Evolutionary conservation across 2,797 vertebrate species (phyloP).

Genomic region (Melanotaenia parkinsoni): DNA sequence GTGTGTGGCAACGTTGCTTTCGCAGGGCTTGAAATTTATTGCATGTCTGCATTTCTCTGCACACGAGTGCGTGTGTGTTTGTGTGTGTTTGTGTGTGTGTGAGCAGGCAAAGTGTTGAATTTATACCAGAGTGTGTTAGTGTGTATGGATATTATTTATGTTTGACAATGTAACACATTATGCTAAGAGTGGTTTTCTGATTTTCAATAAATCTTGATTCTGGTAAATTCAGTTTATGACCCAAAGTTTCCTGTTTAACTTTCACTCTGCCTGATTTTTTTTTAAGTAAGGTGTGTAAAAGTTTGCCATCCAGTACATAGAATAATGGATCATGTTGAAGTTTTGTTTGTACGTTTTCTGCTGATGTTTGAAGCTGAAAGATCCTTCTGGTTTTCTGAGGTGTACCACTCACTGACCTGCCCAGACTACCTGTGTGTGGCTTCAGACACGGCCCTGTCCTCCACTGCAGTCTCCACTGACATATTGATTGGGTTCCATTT

Average conservation of each 20-base stretch:
- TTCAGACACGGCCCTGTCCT: slow-evolving; percentile 70
- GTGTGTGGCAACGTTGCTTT: slow-evolving; percentile 53
- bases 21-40: slow-evolving; percentile 71
- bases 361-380: slow-evolving; percentile 25
- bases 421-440: slow-evolving; percentile 54
- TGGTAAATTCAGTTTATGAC: slow-evolving; percentile 25
- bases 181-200: slow-evolving; percentile 23
- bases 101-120: slow-evolving; percentile 54
- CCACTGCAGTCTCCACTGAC: slow-evolving; percentile 74
- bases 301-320: slow-evolving; percentile 18
- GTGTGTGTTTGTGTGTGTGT: slow-evolving; percentile 7
- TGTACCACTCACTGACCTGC: slow-evolving; percentile 29
- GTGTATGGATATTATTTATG: slow-evolving; percentile 40
- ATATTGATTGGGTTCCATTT: slow-evolving; percentile 84
- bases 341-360: slow-evolving; percentile 41
- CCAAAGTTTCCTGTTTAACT: slow-evolving; percentile 19
- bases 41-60: slow-evolving; percentile 75
- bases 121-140: slow-evolving; percentile 46
- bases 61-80: slow-evolving; percentile 31
- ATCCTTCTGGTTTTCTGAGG: slow-evolving; percentile 17
- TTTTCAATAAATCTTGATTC: slow-evolving; percentile 18
- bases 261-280: not conserved
- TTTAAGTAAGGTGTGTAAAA: not conserved
- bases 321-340: slow-evolving; percentile 18
- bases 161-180: slow-evolving; percentile 42